phyloP scores from a whole-genome alignment of 2,888 invertebrate species.

The Dicyrtomina minuta region DNA sequence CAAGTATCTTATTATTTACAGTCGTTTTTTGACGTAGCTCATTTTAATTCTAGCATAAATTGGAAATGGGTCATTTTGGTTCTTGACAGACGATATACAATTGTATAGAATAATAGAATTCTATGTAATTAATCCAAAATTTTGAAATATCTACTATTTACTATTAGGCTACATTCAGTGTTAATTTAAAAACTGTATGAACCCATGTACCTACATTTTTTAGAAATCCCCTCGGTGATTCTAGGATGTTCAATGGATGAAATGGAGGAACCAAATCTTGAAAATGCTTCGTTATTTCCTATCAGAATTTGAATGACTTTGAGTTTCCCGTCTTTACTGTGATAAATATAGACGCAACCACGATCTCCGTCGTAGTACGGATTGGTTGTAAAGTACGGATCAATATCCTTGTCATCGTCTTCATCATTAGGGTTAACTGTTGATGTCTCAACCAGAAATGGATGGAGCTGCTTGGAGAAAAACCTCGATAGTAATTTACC shows the following conservation, averaged over 20 bases:
- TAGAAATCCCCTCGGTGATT: background rate
- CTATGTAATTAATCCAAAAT: no score
- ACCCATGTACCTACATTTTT: background rate
- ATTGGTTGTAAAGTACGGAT: background rate
- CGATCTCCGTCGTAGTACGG: background rate
- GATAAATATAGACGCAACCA: background rate
- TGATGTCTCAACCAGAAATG: no score
- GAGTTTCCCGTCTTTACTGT: background rate
- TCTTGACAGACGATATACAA: no score
- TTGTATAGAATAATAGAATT: no score
- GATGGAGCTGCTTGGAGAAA: background rate
- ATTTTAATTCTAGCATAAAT: no score
- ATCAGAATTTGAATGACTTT: background rate
- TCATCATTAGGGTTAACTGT: no score
- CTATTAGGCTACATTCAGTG: no score
- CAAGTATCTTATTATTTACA: no score
- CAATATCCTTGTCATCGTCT: background rate
- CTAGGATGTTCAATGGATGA: background rate
- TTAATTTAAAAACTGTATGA: no score
- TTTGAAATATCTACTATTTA: no score
- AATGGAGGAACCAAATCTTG: conserved; percentile 4
- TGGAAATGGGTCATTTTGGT: no score
- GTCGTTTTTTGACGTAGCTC: no score
- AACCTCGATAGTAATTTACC: background rate
- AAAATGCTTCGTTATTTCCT: background rate